Conservation (phyloP, 2,888 invertebrate species). For the Rutpela maculata region DNA sequence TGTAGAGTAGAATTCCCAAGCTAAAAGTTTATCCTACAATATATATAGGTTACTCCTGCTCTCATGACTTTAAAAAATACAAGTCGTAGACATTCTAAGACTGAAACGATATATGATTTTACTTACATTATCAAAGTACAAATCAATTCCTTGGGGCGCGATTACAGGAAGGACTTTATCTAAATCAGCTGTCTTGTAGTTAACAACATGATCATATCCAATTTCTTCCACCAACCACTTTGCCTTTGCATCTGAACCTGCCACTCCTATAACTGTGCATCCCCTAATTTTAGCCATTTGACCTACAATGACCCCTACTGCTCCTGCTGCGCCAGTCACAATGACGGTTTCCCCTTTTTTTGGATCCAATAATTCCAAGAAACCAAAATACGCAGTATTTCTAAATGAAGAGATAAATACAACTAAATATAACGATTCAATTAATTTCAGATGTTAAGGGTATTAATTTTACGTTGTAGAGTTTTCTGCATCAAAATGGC, state of each 20-base stretch:
- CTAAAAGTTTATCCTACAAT: too few species aligned
- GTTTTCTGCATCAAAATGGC: too few species aligned
- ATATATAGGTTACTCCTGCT: too few species aligned
- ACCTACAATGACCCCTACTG: conserved; percentile 85
- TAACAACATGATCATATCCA: conserved; percentile 81
- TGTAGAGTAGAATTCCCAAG: too few species aligned
- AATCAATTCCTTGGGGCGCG: conserved; percentile 83
- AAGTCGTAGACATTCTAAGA: too few species aligned
- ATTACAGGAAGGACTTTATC: conserved; percentile 76
- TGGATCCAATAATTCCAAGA: conserved; percentile 82
- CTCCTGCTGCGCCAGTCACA: conserved; percentile 86
- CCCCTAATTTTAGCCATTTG: conserved; percentile 85
- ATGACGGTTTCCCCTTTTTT: conserved; percentile 84
- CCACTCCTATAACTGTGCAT: conserved; percentile 82
- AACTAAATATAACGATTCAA: not conserved
- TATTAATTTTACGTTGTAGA: too few species aligned
- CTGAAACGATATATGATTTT: not conserved
- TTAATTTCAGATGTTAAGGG: too few species aligned
- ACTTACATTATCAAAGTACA: conserved; percentile 85
- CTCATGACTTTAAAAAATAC: too few species aligned
- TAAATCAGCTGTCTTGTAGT: conserved; percentile 81
- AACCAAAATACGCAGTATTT: conserved; percentile 84
- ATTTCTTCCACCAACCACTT: conserved; percentile 79
- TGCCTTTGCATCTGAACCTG: conserved; percentile 83
- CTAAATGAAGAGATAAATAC: conserved; percentile 68